These are phyloP conservation scores for Camponotus floridanus DNA, from an alignment of 1,140 invertebrate species.

Conservation along the genomic window DNA sequence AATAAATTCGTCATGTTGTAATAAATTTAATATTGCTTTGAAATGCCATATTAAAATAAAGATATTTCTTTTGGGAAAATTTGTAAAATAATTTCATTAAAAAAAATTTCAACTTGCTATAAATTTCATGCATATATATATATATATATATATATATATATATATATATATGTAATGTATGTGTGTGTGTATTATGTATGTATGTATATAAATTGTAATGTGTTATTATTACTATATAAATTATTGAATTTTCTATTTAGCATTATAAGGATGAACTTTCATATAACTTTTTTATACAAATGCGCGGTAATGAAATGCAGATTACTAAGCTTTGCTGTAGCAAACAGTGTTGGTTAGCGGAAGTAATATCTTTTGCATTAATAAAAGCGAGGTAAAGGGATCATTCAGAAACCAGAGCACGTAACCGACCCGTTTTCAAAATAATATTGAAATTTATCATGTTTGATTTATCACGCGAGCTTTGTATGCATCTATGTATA, in stretches of 20 bases:
- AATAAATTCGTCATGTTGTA: conserved; percentile 32
- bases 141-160: no score
- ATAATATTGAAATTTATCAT: conserved; percentile 53
- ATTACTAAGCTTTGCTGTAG: conserved; percentile 27
- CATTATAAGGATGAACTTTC: neutral
- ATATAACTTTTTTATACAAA: conserved; percentile 20
- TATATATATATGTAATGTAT: no score
- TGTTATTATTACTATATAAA: no score
- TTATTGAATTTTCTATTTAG: neutral
- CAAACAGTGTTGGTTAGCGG: neutral
- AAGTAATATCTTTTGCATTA: conserved; percentile 56
- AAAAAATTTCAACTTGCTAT: neutral
- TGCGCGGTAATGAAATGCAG: conserved; percentile 26
- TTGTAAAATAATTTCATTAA: neutral
- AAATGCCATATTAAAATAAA: conserved; percentile 30
- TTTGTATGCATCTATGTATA: neutral
- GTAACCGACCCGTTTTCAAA: conserved; percentile 38
- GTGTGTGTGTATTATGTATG: no score
- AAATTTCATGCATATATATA: neutral
- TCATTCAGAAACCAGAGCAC: neutral
- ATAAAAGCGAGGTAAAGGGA: conserved; percentile 7
- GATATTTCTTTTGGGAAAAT: neutral
- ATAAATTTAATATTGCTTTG: conserved; percentile 40
- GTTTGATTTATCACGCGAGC: conserved; percentile 23
- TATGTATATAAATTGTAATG: no score